Conservation (phyloP, 2,888 invertebrate species). For the Xanthia icteritia region DNA sequence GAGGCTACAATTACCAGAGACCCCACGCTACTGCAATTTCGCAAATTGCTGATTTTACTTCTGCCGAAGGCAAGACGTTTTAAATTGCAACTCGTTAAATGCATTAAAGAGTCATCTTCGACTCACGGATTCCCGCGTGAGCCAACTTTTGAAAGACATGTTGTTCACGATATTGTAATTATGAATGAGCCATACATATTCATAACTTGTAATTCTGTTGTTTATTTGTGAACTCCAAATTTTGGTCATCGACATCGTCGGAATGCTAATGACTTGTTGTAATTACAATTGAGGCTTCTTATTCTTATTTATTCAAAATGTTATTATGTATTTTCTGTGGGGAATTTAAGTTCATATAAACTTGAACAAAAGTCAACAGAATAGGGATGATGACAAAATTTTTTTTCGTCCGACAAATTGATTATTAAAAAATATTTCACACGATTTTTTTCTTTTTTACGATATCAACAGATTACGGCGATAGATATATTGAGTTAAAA, state of each 20-base stretch:
- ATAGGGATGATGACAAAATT: background rate
- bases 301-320: conserved; percentile 24
- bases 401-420: too few species aligned
- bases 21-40: conserved; percentile 86
- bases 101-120: conserved; percentile 77
- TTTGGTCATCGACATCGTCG: conserved; percentile 59
- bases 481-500: too few species aligned
- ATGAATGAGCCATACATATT: conserved; percentile 53
- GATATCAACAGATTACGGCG: too few species aligned
- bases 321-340: conserved; percentile 24
- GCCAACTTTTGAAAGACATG: conserved; percentile 56
- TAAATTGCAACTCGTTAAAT: conserved; percentile 85
- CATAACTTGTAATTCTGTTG: conserved; percentile 49
- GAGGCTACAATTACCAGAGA: conserved; percentile 83
- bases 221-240: conserved; percentile 53
- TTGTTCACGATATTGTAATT: conserved; percentile 56
- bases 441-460: too few species aligned
- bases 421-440: too few species aligned
- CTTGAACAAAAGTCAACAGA: conserved; percentile 32
- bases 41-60: conserved; percentile 87
- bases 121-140: conserved; percentile 64
- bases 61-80: conserved; percentile 83
- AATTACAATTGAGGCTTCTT: conserved; percentile 26
- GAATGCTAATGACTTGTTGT: conserved; percentile 58
- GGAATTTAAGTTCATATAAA: conserved; percentile 14